These are phyloP conservation scores for Limanda limanda DNA, from an alignment of 2,113 vertebrate species.

Conservation along the genomic window DNA sequence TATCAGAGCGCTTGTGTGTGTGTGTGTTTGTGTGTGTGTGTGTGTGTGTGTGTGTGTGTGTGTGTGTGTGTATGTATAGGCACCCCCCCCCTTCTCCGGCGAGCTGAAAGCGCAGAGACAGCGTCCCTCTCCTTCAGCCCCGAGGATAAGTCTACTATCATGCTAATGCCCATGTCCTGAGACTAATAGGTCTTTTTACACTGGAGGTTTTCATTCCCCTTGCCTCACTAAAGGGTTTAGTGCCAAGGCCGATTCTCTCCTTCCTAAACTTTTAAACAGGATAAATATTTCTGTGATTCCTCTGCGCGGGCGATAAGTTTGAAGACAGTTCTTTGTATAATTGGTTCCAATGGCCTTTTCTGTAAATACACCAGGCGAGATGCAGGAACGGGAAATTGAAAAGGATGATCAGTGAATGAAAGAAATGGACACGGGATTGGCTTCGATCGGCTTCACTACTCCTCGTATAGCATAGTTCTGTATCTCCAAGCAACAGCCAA, in stretches of 20 bases:
- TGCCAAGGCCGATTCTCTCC: conserved; percentile 81
- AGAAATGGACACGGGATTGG: conserved; percentile 13
- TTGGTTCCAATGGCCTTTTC: conserved; percentile 65
- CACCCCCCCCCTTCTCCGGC: conserved; percentile 61
- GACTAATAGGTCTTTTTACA: conserved; percentile 86
- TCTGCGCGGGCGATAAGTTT: conserved; percentile 68
- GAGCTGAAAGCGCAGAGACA: conserved; percentile 78
- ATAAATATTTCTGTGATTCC: conserved; percentile 85
- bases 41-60: neutral
- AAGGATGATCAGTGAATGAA: conserved; percentile 34
- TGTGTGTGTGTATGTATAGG: conserved; percentile 74
- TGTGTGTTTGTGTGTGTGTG: conserved; percentile 10
- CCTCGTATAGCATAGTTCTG: neutral
- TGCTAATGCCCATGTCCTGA: conserved; percentile 85
- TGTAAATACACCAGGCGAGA: conserved; percentile 66
- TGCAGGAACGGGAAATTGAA: conserved; percentile 58
- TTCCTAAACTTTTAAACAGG: conserved; percentile 82
- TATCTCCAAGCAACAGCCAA: neutral
- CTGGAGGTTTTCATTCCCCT: conserved; percentile 84
- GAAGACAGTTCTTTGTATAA: conserved; percentile 69
- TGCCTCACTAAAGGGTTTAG: conserved; percentile 83
- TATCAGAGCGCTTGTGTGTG: conserved; percentile 59
- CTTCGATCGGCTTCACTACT: neutral
- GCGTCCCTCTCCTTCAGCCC: conserved; percentile 82
- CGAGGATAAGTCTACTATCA: conserved; percentile 86